A percentile compares a stretch with the other conserved stretches of the same genome.
These are phyloP conservation scores for Strigamia crassipes DNA, from an alignment of 2,888 invertebrate species.

Conservation along the genomic window DNA sequence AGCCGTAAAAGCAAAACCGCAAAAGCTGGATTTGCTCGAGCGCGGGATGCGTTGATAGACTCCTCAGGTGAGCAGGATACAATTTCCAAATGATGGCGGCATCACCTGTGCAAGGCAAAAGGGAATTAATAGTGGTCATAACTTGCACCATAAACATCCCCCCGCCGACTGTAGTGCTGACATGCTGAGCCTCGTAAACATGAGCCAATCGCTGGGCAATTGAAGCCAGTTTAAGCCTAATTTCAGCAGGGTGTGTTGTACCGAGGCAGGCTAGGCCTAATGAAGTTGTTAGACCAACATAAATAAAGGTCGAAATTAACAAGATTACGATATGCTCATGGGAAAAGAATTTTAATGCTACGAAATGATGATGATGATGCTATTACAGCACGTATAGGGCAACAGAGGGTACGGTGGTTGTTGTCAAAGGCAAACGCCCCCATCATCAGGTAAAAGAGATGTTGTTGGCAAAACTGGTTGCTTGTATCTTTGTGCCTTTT, in stretches of 20 bases:
- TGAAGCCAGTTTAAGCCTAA: slow-evolving; percentile 30
- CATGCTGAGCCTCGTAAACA: slow-evolving; percentile 30
- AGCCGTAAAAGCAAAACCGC: neutral
- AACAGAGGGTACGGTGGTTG: neutral
- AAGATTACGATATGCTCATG: slow-evolving; percentile 17
- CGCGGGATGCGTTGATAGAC: neutral
- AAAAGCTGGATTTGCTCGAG: too few species aligned
- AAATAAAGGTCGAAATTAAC: slow-evolving; percentile 1
- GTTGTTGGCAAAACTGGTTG: slow-evolving; percentile 9
- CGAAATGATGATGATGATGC: neutral
- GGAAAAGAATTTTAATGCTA: slow-evolving; percentile 8
- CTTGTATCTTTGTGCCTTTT: neutral
- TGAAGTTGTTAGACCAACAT: slow-evolving; percentile 26
- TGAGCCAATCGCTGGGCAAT: slow-evolving; percentile 12
- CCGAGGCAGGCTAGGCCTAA: neutral
- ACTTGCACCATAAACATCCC: slow-evolving; percentile 30
- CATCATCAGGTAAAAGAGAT: neutral
- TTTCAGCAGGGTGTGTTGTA: slow-evolving; percentile 20
- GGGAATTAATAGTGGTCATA: slow-evolving; percentile 26
- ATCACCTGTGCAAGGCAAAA: slow-evolving; percentile 22
- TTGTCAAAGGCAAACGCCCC: slow-evolving; percentile 27
- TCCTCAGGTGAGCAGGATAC: slow-evolving; percentile 1
- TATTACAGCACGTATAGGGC: neutral
- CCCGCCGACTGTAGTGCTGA: slow-evolving; percentile 7
- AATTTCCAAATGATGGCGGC: slow-evolving; percentile 30